phyloP scores from a whole-genome alignment of 2,797 vertebrate species.

The Poecilia velifera region DNA sequence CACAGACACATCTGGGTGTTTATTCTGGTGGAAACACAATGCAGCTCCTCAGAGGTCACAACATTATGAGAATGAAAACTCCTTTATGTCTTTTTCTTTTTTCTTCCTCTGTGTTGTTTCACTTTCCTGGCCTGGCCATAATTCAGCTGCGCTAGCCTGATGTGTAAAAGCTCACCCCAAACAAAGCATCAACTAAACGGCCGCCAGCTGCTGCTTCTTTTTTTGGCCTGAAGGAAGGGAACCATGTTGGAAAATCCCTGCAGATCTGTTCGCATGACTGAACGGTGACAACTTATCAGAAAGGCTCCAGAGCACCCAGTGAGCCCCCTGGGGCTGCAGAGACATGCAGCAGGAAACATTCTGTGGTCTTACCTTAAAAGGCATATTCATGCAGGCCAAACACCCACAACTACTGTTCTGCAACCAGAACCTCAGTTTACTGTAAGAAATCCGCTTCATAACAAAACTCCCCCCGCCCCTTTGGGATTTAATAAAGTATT shows the following conservation, averaged over 20 bases:
- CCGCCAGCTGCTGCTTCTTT: slow-evolving; percentile 69
- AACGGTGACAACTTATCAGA: slow-evolving; percentile 72
- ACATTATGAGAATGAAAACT: slow-evolving; percentile 22
- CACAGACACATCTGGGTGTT: slow-evolving; percentile 37
- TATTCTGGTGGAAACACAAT: slow-evolving; percentile 54
- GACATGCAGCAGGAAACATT: slow-evolving; percentile 58
- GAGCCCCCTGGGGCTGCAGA: slow-evolving; percentile 47
- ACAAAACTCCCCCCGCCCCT: too few species aligned
- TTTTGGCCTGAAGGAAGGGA: slow-evolving; percentile 42
- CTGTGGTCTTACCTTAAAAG: slow-evolving; percentile 81
- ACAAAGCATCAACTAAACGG: slow-evolving; percentile 71
- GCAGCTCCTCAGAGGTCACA: slow-evolving; percentile 50
- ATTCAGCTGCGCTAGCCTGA: slow-evolving; percentile 61
- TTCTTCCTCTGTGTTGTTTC: slow-evolving; percentile 30
- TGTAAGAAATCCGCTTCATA: neutral
- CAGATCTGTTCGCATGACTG: slow-evolving; percentile 73
- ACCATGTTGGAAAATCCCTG: slow-evolving; percentile 65
- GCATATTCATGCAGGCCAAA: slow-evolving; percentile 64
- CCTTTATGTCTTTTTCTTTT: slow-evolving; percentile 25
- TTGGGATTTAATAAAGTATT: too few species aligned
- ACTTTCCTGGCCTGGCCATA: slow-evolving; percentile 49
- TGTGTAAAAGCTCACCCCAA: slow-evolving; percentile 68
- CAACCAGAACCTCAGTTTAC: slow-evolving; percentile 49
- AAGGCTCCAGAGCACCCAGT: slow-evolving; percentile 49
- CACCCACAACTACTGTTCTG: slow-evolving; percentile 57